Base-by-base conservation (phyloP, 1,140 invertebrate genomes). In the Platyura marginata region DNA sequence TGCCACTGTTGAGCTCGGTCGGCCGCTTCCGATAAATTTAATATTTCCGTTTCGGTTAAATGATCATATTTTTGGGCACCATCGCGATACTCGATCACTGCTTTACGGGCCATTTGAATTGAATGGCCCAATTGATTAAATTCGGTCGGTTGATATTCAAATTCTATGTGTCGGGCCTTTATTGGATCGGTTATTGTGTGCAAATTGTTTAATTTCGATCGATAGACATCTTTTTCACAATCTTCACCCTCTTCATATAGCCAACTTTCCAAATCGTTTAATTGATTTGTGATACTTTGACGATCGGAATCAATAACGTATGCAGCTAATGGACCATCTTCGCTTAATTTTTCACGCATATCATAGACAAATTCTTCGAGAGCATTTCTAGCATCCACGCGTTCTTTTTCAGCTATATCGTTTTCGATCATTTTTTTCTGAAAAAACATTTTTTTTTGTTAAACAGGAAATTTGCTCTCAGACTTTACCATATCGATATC, bases 351-450 rank as follows among this genome's bases (percentile, higher is more conserved):
- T 20, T 81, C 79, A 42, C 95, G 72, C 57, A 95, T 71, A 49
- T 97, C 92, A 59, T 98, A 98, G 15, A 98, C 87, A 56, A 96
- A 98, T 64, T 99, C 95, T 63, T 99, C 95, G 1, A 99, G 70
- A 3, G 89, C 83, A 66, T 99, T 99, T 52, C 92, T 84, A 1
- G 86, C 88, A 63, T 98, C 92, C 15, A 86, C 77, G 40, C 90
- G 72, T 58, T 96, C 90, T 52, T 94, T 95, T 63, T 98, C 94
- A 54, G 89, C 79, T 47, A 75, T 75, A 61, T 98, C 92, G 49
- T 80, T 75, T 21, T 77, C 75, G 43, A 87, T 77, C 87, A 94
- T 89, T 61, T 86, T 79, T 47, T 71, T 69, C 80, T 86, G 44
- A n/a, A 61, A 52, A 45, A 46, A 47, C 45, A 38, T 47, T 11